Evolutionary conservation across 2,113 vertebrate genomes (phyloP), one percentile per base, ranked within the genome.

Genomic region (Salminus brasiliensis): DNA sequence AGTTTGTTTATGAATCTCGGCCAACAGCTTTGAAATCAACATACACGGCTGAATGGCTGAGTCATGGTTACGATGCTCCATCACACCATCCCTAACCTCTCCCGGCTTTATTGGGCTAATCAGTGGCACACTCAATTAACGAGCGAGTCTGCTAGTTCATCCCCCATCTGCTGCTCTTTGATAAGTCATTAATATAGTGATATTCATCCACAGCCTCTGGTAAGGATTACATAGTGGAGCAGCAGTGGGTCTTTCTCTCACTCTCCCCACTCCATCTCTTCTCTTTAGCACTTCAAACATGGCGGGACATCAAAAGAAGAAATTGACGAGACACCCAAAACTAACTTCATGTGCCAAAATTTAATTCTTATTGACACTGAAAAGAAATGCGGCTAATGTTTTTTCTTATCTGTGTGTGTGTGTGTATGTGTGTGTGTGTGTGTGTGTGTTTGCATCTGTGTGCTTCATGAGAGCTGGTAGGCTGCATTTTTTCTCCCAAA

Each of bases 181-280:
- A 94, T 93, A 91, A 93, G 84, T 89, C 87, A 91, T 93, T 93
- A 92, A 91, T 90, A 85, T 81, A 57, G 81, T 89, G 88, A 87
- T 84, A 85, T 85, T 86, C 87, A 86, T 87, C 87, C 85, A 75
- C 68, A 81, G 87, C 90, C 89, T 84, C 88, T 87, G 88, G 90
- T 88, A 88, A 88, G 88, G 85, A 92, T 92, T 92, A 91, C 86
- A 88, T 25, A 27, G 49, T 53, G 32, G 13, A 10, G 34, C 36
- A 15, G 36, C 47, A 69, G 63, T 59, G 23, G 74, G 45, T 23
- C 15, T 43, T 12, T 32, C 75, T 32, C 67, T 45, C 67, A n/a
- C 53, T 70, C 41, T 49, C 29, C n/a, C 12, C 32, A 23, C 69
- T 55, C 29, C 1, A 21, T 47, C 12, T 88, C 85, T 3, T 30